A percentile compares a stretch with the other conserved stretches of the same genome.
phyloP scores from a whole-genome alignment of 1,140 invertebrate species.

The Saxidomus purpurata region DNA sequence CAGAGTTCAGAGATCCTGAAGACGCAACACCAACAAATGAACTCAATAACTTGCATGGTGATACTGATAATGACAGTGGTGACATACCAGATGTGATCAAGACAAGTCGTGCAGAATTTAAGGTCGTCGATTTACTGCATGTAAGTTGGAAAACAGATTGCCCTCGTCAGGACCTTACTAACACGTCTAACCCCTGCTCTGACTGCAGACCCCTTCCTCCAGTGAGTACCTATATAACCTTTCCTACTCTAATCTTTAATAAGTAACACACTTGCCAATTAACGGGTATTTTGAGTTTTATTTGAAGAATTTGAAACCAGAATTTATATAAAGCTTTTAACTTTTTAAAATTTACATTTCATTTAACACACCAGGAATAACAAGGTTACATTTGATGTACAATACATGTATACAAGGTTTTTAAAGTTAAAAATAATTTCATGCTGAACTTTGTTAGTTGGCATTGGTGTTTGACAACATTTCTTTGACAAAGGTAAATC shows the following conservation, averaged over 20 bases:
- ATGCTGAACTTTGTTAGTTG: no score
- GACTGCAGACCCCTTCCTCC: slow-evolving; percentile 73
- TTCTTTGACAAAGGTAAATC: no score
- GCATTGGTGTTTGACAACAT: no score
- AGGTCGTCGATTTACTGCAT: slow-evolving; percentile 80
- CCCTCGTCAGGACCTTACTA: slow-evolving; percentile 62
- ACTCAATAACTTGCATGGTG: no score
- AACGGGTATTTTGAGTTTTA: not conserved
- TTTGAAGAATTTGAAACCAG: no score
- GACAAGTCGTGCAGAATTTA: slow-evolving; percentile 70
- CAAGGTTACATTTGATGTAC: no score
- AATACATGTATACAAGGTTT: no score
- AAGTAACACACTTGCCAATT: not conserved
- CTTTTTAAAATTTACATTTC: no score
- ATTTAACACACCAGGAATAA: no score
- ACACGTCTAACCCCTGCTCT: slow-evolving; percentile 71
- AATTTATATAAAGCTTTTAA: no score
- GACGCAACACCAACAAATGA: not conserved
- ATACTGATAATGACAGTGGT: not conserved
- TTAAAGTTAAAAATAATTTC: no score
- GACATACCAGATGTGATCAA: slow-evolving; percentile 61
- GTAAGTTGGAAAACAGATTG: slow-evolving; percentile 80
- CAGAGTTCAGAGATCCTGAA: slow-evolving; percentile 42
- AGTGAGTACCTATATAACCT: slow-evolving; percentile 75
- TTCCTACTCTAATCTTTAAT: slow-evolving; percentile 19